phyloP scores from a whole-genome alignment of 2,797 vertebrate genomes.

The Limosa lapponica region DNA sequence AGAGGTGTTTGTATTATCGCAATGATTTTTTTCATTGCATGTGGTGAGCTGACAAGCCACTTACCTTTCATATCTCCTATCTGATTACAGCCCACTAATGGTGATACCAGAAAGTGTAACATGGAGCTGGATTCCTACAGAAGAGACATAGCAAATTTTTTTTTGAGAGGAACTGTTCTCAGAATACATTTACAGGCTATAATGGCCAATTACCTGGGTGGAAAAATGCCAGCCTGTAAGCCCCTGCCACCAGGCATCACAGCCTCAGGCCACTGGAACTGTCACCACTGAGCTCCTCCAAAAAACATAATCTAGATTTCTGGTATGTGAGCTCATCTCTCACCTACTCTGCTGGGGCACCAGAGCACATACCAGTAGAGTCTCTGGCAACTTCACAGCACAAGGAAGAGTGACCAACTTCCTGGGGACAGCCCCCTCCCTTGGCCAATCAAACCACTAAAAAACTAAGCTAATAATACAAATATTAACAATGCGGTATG shows the following conservation, averaged over 20 bases:
- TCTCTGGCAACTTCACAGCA: neutral
- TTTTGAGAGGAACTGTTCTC: neutral
- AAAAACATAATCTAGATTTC: neutral
- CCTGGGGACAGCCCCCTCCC: neutral
- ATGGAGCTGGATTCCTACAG: neutral
- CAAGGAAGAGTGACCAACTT: neutral
- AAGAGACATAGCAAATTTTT: neutral
- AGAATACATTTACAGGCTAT: neutral
- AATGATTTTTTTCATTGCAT: neutral
- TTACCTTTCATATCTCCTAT: neutral
- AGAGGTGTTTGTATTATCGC: neutral
- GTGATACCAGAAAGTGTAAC: accelerated
- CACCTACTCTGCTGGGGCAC: neutral
- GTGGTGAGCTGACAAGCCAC: neutral
- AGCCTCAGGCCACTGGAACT: neutral
- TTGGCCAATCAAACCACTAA: neutral
- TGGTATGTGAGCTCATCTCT: neutral
- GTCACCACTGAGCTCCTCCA: neutral
- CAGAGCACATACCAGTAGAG: neutral
- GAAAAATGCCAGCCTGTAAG: neutral
- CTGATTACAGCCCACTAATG: neutral
- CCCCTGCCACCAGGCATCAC: neutral
- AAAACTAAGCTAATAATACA: neutral
- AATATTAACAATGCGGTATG: neutral
- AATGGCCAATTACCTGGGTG: neutral